Percentiles rank a stretch among this genome's conserved stretches.
Conservation (phyloP, 2,113 vertebrate genomes). For the Clarias magur region DNA sequence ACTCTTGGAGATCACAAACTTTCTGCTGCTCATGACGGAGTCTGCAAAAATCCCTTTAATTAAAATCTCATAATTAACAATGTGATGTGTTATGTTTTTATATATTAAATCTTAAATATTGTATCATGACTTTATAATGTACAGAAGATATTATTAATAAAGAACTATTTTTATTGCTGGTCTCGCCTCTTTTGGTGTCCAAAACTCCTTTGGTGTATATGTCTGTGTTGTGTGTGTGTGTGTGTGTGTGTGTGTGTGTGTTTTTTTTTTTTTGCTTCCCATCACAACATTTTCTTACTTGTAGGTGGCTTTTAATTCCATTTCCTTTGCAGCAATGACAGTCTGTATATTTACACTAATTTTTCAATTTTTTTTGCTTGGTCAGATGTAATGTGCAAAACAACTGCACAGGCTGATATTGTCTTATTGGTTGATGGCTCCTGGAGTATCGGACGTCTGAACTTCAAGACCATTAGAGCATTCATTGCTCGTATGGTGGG, state of each 20-base stretch:
- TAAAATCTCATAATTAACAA: not conserved
- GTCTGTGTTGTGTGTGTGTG: not conserved
- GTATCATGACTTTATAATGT: constrained; percentile 10
- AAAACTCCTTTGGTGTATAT: not conserved
- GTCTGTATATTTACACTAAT: constrained; percentile 25
- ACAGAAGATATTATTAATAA: constrained; percentile 31
- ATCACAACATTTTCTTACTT: constrained; percentile 3
- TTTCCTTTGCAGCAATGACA: not conserved
- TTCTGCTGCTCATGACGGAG: not conserved
- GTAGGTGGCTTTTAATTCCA: not conserved
- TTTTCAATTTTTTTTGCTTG: constrained; percentile 56
- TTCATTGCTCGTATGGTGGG: constrained; percentile 93
- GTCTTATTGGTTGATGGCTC: constrained; percentile 95
- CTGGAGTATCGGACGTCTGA: constrained; percentile 95
- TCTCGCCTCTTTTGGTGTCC: constrained; percentile 4
- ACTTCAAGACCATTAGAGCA: constrained; percentile 90
- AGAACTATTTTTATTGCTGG: constrained; percentile 11
- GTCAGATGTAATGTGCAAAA: constrained; percentile 86
- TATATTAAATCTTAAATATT: not conserved
- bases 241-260: not conserved
- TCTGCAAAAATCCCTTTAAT: not conserved
- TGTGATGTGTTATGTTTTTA: not conserved
- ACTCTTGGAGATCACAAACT: not conserved
- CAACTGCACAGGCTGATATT: constrained; percentile 91
- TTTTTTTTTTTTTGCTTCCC: too few species aligned